Conservation (phyloP, 2,888 invertebrate genomes). For the Dendrolimus houi region DNA sequence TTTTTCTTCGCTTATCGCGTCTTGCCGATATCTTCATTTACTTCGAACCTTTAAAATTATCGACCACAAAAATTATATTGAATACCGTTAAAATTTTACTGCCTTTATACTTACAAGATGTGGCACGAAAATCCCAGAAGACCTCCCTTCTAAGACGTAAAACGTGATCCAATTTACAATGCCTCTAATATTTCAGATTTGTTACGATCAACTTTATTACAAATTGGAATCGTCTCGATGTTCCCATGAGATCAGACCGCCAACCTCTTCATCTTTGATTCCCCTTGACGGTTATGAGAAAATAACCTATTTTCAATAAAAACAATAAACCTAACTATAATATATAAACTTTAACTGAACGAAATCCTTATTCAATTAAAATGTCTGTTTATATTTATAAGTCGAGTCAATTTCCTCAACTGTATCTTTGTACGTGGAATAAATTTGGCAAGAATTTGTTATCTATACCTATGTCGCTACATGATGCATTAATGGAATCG, state of each 20-base stretch:
- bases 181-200: slow-evolving; percentile 59
- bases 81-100: slow-evolving; percentile 12
- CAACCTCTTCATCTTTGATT: slow-evolving; percentile 40
- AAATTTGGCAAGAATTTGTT: too few relatives aligned
- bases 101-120: slow-evolving; percentile 23
- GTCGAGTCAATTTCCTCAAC: too few relatives aligned
- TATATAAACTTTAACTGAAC: too few relatives aligned
- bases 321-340: not conserved
- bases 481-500: too few relatives aligned
- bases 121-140: slow-evolving; percentile 36
- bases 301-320: slow-evolving; percentile 19
- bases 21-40: not conserved
- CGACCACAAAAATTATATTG: slow-evolving; percentile 12
- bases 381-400: too few relatives aligned
- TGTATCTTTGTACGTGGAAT: too few relatives aligned
- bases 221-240: slow-evolving; percentile 54
- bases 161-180: slow-evolving; percentile 62
- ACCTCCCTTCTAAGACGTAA: slow-evolving; percentile 39
- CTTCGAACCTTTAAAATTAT: slow-evolving; percentile 18
- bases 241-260: slow-evolving; percentile 35
- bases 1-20: slow-evolving; percentile 18
- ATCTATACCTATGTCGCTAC: too few relatives aligned
- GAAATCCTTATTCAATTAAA: too few relatives aligned
- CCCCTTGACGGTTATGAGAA: slow-evolving; percentile 27
- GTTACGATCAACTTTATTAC: slow-evolving; percentile 62